Evolutionary conservation across 2,113 vertebrate genomes (phyloP).

Genomic region (Ellobius talpinus): DNA sequence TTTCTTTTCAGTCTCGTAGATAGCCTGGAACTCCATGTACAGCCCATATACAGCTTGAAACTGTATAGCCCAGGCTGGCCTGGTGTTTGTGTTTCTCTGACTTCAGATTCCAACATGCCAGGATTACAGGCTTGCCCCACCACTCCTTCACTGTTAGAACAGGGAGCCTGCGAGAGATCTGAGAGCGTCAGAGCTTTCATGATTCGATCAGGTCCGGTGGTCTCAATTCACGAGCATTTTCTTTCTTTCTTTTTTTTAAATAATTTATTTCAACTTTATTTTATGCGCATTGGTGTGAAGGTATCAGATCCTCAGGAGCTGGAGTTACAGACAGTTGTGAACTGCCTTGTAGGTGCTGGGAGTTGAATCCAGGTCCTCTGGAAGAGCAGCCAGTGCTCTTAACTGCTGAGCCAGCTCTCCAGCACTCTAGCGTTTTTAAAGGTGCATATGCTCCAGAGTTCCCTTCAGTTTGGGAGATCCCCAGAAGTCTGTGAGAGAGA

Average conservation of each 20-base stretch:
- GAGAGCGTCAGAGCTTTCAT: not conserved
- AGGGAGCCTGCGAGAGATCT: not conserved
- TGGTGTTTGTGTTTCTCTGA: not conserved
- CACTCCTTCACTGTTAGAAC: not conserved
- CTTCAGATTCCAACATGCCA: not conserved
- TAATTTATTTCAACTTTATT: no score
- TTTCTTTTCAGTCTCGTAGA: not conserved
- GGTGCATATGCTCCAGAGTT: not conserved
- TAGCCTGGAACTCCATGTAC: not conserved
- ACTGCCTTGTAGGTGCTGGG: no score
- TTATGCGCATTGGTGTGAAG: no score
- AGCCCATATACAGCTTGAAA: not conserved
- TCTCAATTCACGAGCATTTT: slow-evolving; percentile 30
- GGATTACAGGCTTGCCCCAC: not conserved
- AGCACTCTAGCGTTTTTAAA: slow-evolving; percentile 17
- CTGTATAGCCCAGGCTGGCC: not conserved
- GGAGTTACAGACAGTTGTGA: no score
- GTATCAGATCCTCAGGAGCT: no score
- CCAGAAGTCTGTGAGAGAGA: not conserved
- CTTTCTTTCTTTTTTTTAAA: not conserved
- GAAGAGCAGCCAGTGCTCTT: no score
- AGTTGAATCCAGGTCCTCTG: no score
- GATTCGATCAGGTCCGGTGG: not conserved
- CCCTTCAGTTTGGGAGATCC: not conserved
- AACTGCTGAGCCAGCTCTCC: no score